Evolutionary conservation across 2,797 vertebrate genomes (phyloP), one percentile per base, ranked within the genome.

Genomic region (Hafferia zeledoni): DNA sequence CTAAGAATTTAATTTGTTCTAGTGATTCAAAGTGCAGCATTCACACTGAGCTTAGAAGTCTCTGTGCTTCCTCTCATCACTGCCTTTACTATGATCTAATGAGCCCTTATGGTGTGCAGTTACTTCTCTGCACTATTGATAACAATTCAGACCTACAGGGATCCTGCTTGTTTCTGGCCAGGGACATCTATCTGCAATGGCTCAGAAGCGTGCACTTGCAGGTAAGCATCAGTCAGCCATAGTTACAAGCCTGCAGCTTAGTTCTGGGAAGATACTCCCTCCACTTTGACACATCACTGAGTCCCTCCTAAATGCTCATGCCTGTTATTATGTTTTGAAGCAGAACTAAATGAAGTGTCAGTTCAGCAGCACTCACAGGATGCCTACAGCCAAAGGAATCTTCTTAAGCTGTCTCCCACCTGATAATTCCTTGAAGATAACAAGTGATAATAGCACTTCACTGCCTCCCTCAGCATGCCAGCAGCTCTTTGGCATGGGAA

Each of bases 11-110:
- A 75, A 83, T 94, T 94, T 64, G 60, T 83, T 89, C 35, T 37
- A 17, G 81, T 85, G 93, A 90, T 95, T 92, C 87, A 84, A 90
- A 79, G 57, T 19, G 53, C 68, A 78, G 59, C 44, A 28, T 78
- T 93, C 60, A 64, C 64, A 64, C 55, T 41, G 63, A 86, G 47
- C 77, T 68, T 35, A 17, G 80, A 76, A 56, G 50, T 43, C 69
- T 59, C 86, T 17, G 33, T 56, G 28, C 75, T 92, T 78, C 81
- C 79, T 90, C 89, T 89, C 75, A 83, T 87, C 75, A 30, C 56
- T 67, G 43, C 50, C 85, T 89, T 80, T 90, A 70, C 77, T 80
- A 44, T 6, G 69, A 85, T 89, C 88, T 92, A 75, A 94, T 55
- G 85, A 80, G 61, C 83, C 39, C 44, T 87, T 87, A 46, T 2